These are phyloP conservation scores for Anadara kagoshimensis DNA, from an alignment of 1,140 invertebrate genomes.

Conservation along the genomic window DNA sequence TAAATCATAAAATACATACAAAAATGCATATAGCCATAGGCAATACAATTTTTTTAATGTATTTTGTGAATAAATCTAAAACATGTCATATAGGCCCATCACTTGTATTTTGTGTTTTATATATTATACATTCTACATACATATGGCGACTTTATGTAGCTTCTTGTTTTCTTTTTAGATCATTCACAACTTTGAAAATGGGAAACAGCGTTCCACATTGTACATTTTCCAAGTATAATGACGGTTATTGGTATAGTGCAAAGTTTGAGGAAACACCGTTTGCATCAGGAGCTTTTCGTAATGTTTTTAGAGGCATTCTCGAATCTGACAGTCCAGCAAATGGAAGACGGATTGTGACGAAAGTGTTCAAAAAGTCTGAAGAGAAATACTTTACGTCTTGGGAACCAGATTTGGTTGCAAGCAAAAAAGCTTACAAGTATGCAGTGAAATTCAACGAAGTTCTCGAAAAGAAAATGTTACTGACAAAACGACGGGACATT, in stretches of 20 bases:
- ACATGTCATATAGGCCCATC: no score
- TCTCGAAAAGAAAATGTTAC: neutral
- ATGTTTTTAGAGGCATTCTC: constrained; percentile 10
- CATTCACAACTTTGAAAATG: no score
- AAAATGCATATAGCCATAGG: no score
- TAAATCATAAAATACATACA: no score
- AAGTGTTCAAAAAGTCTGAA: constrained; percentile 25
- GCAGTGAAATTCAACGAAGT: constrained; percentile 15
- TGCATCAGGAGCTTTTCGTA: constrained; percentile 9
- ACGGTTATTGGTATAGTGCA: constrained; percentile 13
- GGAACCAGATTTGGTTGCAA: constrained; percentile 24
- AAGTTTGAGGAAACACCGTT: constrained; percentile 16
- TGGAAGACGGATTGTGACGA: constrained; percentile 1
- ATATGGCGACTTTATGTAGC: no score
- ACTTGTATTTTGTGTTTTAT: no score
- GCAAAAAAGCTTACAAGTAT: constrained; percentile 12
- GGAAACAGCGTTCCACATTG: no score
- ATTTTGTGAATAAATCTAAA: no score
- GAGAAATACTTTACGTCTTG: neutral
- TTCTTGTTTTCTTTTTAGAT: no score
- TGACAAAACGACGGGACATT: neutral
- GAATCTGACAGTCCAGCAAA: neutral
- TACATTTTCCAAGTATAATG: neutral
- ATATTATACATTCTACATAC: no score
- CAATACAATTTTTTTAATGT: no score